Evolutionary conservation across 2,113 vertebrate species (phyloP).

Genomic region (Microcebus griseorufus): DNA sequence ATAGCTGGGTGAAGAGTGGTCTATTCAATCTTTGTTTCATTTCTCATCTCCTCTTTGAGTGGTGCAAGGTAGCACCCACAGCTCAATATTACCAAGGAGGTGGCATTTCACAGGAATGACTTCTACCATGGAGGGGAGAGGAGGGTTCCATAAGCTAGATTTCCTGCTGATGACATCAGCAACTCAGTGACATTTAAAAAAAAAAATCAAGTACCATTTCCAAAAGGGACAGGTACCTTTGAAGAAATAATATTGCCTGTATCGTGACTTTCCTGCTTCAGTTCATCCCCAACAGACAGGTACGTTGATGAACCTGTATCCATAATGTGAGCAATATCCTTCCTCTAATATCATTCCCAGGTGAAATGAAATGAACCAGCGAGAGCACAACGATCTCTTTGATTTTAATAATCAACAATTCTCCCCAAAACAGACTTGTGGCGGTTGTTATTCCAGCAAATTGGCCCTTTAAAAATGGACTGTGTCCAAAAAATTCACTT

Average conservation of each 20-base stretch:
- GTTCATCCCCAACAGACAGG: background rate
- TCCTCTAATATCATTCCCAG: constrained; percentile 1
- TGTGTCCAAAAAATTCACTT: background rate
- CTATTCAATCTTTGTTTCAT: background rate
- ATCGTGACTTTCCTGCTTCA: constrained; percentile 20
- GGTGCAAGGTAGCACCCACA: background rate
- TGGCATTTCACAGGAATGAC: background rate
- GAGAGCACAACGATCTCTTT: background rate
- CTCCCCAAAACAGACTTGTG: background rate
- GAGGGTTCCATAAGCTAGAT: background rate
- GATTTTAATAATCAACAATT: background rate
- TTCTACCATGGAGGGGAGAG: background rate
- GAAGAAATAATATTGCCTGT: constrained; percentile 42
- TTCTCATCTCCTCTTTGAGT: background rate
- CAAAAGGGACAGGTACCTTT: background rate
- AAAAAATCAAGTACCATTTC: background rate
- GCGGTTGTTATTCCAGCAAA: constrained; percentile 18
- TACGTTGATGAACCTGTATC: background rate
- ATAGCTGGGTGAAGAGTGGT: background rate
- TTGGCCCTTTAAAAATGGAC: constrained; percentile 19
- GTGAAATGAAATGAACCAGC: constrained; percentile 31
- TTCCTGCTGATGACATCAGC: background rate
- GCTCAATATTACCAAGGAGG: background rate
- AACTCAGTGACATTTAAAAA: constrained; percentile 6
- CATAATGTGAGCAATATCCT: background rate